These are phyloP conservation scores for Drosophila monieri DNA, from an alignment of 2,888 invertebrate genomes.

Conservation along the genomic window DNA sequence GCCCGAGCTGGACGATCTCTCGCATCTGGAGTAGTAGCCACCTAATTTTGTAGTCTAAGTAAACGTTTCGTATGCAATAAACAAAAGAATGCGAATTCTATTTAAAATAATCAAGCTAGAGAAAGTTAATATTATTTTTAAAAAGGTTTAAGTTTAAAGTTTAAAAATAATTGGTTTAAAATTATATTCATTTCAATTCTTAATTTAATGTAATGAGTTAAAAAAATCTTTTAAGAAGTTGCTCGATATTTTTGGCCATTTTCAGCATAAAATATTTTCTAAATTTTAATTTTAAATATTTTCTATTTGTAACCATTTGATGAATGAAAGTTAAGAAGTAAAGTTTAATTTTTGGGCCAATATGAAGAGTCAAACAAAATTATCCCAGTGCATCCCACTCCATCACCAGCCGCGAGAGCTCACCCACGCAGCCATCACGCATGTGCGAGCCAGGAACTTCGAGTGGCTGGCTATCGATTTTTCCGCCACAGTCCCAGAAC, in stretches of 20 bases:
- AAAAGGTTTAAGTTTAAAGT: too few species aligned
- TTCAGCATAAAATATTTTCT: background rate
- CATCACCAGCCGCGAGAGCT: conserved; percentile 5
- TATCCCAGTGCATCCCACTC: conserved; percentile 18
- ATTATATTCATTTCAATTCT: too few species aligned
- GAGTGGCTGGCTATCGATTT: conserved; percentile 42
- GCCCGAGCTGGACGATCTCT: conserved; percentile 88
- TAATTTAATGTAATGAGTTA: too few species aligned
- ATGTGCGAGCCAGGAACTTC: conserved; percentile 31
- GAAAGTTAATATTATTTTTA: too few species aligned
- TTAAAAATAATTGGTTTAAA: too few species aligned
- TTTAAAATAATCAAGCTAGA: background rate
- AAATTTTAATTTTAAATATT: too few species aligned
- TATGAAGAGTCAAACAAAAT: background rate
- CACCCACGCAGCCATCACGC: conserved; percentile 34
- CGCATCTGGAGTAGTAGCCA: conserved; percentile 87
- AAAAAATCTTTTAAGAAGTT: too few species aligned
- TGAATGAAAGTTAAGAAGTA: background rate
- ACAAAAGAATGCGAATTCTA: background rate
- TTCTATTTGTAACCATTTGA: too few species aligned
- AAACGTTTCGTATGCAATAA: conserved; percentile 21
- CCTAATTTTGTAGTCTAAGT: conserved; percentile 2
- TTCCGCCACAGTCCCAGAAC: conserved; percentile 16
- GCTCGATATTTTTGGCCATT: too few species aligned
- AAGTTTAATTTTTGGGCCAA: background rate